Evolutionary conservation across 1,140 invertebrate genomes (phyloP).

Genomic region (Goniozus legneri): DNA sequence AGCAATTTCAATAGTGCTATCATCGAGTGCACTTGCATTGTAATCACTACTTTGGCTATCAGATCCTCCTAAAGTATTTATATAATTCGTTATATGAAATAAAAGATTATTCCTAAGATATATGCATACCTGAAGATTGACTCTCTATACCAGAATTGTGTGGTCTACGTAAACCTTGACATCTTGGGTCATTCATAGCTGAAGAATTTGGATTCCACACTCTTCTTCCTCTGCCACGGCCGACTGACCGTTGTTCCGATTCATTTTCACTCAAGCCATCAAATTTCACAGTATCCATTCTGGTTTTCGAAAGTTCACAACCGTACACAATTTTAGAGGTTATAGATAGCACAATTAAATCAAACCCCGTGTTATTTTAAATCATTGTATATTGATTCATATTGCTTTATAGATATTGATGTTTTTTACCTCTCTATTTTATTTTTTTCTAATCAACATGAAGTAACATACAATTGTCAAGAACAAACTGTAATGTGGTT

Average conservation of each 20-base stretch:
- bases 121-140: not conserved
- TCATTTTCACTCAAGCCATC: too few relatives aligned
- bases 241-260: not conserved
- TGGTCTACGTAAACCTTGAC: not conserved
- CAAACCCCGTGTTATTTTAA: too few relatives aligned
- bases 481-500: too few relatives aligned
- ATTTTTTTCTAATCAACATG: too few relatives aligned
- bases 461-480: too few relatives aligned
- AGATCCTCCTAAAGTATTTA: not conserved
- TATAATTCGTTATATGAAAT: not conserved
- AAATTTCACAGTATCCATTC: not conserved
- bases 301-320: too few relatives aligned
- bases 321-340: too few relatives aligned
- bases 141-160: not conserved
- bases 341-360: too few relatives aligned
- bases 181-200: not conserved
- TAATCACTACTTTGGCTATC: not conserved
- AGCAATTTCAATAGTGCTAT: conserved; percentile 18
- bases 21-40: not conserved
- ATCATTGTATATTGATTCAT: too few relatives aligned
- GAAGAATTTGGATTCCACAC: not conserved
- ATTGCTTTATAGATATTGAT: too few relatives aligned
- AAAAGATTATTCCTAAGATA: too few relatives aligned
- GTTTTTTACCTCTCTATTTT: too few relatives aligned
- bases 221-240: not conserved